A percentile compares a stretch with the other conserved stretches of the same genome.
phyloP scores from a whole-genome alignment of 1,140 invertebrate genomes.

The Hesperophylax magnus region DNA sequence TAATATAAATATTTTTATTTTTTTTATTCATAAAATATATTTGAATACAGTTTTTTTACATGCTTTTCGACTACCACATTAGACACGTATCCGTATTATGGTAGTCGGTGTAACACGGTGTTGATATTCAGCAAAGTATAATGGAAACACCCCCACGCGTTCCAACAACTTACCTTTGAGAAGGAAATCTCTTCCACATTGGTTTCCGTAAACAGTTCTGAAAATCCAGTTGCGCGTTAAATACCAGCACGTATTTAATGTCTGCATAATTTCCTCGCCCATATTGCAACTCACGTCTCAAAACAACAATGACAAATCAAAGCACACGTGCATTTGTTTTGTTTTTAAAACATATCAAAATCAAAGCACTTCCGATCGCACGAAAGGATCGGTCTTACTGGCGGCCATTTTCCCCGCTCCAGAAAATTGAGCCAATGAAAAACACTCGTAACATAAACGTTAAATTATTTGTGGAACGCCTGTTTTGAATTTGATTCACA shows the following conservation, averaged over 20 bases:
- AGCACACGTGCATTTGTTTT: neutral
- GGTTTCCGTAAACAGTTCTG: neutral
- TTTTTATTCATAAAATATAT: too few species aligned
- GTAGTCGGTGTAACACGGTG: too few species aligned
- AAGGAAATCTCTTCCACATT: neutral
- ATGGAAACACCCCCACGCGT: too few species aligned
- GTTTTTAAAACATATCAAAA: neutral
- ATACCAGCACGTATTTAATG: slow-evolving; percentile 1
- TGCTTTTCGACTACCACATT: too few species aligned
- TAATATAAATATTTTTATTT: too few species aligned
- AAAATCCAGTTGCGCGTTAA: slow-evolving; percentile 7
- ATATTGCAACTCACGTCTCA: neutral
- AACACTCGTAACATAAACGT: slow-evolving; percentile 33
- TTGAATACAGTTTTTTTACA: too few species aligned
- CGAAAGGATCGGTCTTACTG: neutral
- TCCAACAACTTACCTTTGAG: too few species aligned
- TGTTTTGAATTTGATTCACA: slow-evolving; percentile 50
- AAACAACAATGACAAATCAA: neutral
- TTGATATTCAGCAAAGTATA: too few species aligned
- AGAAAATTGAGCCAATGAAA: slow-evolving; percentile 10
- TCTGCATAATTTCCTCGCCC: neutral
- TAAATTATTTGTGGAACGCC: slow-evolving; percentile 49
- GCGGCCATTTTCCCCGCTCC: slow-evolving; percentile 2
- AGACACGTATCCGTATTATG: too few species aligned
- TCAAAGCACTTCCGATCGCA: neutral